A percentile compares a stretch with the other conserved stretches of the same genome.
These are phyloP conservation scores for Chaenodraco wilsoni DNA, from an alignment of 2,797 vertebrate species.

Conservation along the genomic window DNA sequence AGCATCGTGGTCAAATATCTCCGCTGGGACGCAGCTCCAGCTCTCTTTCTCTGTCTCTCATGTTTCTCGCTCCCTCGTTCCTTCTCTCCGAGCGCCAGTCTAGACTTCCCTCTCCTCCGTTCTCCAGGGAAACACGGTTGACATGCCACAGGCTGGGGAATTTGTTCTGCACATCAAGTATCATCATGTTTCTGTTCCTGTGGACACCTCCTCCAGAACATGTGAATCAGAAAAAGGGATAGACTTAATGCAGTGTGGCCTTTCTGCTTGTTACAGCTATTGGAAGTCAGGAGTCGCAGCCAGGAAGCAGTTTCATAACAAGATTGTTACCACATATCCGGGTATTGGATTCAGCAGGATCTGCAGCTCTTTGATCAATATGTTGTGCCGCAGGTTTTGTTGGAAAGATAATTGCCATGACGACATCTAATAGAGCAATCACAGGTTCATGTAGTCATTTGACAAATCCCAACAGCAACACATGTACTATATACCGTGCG, in stretches of 20 bases:
- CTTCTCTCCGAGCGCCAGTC: constrained; percentile 45
- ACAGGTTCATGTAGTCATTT: constrained; percentile 3
- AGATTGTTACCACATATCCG: constrained; percentile 22
- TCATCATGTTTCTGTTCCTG: constrained; percentile 57
- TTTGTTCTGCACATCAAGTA: constrained; percentile 70
- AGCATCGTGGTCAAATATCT: constrained; percentile 68
- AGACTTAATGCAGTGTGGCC: constrained; percentile 1
- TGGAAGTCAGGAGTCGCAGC: background rate
- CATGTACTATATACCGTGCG: constrained; percentile 16
- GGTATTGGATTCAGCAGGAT: constrained; percentile 42
- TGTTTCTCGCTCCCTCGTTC: constrained; percentile 29
- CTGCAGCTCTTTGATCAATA: constrained; percentile 40
- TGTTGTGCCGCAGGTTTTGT: constrained; percentile 41
- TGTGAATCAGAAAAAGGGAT: constrained; percentile 26
- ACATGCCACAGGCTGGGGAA: constrained; percentile 61
- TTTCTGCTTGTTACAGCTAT: background rate
- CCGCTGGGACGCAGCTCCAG: constrained; percentile 34
- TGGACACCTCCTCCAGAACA: constrained; percentile 46
- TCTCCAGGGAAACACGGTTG: constrained; percentile 55
- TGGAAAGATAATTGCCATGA: constrained; percentile 31
- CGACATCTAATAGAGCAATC: constrained; percentile 14
- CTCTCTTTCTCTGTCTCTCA: background rate
- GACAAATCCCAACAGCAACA: constrained; percentile 19
- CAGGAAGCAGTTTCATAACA: constrained; percentile 3
- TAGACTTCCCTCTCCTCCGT: constrained; percentile 38